Evolutionary conservation across 2,113 vertebrate genomes (phyloP).

Genomic region (Plotosus lineatus): DNA sequence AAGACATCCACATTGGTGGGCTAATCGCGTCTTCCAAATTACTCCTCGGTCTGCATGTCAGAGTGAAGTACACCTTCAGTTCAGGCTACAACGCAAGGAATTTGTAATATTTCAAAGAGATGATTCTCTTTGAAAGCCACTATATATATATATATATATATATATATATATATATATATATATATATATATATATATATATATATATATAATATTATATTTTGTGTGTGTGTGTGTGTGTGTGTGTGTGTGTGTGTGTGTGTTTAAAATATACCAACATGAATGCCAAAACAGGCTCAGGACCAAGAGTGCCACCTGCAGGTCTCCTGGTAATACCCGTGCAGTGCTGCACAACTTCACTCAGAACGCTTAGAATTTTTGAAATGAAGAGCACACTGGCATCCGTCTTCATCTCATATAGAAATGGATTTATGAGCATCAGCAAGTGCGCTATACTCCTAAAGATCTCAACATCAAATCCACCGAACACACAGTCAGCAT

Average conservation of each 20-base stretch:
- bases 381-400: background rate
- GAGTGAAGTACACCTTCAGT: no score
- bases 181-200: no score
- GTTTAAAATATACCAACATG: background rate
- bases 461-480: background rate
- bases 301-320: slow-evolving; percentile 67
- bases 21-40: no score
- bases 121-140: background rate
- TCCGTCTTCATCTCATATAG: background rate
- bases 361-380: background rate
- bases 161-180: no score
- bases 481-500: slow-evolving; percentile 27
- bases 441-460: background rate
- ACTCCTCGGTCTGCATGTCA: no score
- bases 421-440: background rate
- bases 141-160: no score
- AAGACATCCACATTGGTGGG: no score
- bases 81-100: no score
- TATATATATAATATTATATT: slow-evolving; percentile 5
- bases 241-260: no score
- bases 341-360: background rate
- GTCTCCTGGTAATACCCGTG: slow-evolving; percentile 17
- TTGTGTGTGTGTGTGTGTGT: no score
- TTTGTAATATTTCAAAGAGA: background rate
- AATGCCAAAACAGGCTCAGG: slow-evolving; percentile 48